Evolutionary conservation across 2,113 vertebrate genomes (phyloP).

Genomic region (human): GRCh38 chr12:30965001-30965500

Average conservation of each 20-base stretch:
- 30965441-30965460: neutral
- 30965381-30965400: neutral
- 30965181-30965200: too few relatives aligned
- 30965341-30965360: neutral
- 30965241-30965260: neutral
- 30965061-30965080: rapidly evolving
- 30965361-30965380: neutral
- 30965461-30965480: neutral
- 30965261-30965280: neutral
- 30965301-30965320: neutral
- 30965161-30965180: neutral
- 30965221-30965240: neutral
- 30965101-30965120: too few relatives aligned
- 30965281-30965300: too few relatives aligned
- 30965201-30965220: neutral
- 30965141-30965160: neutral
- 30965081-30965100: neutral
- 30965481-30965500: neutral
- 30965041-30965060: too few relatives aligned
- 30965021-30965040: neutral
- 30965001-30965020: too few relatives aligned
- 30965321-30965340: neutral
- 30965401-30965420: neutral
- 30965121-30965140: too few relatives aligned
- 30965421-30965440: neutral